A percentile compares a stretch with the other conserved stretches of the same genome.
These are phyloP conservation scores for Sarcophaga rosellei DNA, from an alignment of 2,888 invertebrate genomes.

Conservation along the genomic window DNA sequence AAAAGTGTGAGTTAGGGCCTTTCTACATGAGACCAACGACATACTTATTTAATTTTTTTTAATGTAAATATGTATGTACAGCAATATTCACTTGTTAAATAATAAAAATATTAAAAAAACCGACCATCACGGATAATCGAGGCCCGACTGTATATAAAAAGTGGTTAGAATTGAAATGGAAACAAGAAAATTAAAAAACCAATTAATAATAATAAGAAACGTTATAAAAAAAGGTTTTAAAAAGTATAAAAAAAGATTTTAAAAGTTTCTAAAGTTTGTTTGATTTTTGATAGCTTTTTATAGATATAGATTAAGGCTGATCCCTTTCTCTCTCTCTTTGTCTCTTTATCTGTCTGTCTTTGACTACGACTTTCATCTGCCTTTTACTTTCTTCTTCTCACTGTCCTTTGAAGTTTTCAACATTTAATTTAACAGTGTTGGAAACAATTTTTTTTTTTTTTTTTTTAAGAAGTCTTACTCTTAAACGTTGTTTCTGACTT, in stretches of 20 bases:
- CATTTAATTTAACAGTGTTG: slow-evolving; percentile 3
- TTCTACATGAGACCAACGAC: too few relatives aligned
- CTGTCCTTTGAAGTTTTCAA: background rate
- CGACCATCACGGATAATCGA: too few relatives aligned
- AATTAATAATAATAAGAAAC: background rate
- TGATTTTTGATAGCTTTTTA: background rate
- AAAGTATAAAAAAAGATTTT: slow-evolving; percentile 22
- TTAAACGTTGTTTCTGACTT: slow-evolving; percentile 93
- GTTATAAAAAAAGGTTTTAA: background rate
- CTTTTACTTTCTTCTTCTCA: background rate
- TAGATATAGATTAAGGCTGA: background rate
- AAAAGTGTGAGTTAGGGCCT: too few relatives aligned
- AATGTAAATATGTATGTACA: too few relatives aligned
- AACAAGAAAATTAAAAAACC: slow-evolving; percentile 23
- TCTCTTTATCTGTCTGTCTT: slow-evolving; percentile 10
- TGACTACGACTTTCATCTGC: background rate
- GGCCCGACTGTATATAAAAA: too few relatives aligned
- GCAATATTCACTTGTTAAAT: too few relatives aligned
- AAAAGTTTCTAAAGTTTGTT: background rate
- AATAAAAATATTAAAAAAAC: too few relatives aligned
- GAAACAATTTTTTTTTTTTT: slow-evolving; percentile 11
- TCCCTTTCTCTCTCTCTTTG: slow-evolving; percentile 14
- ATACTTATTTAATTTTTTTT: too few relatives aligned
- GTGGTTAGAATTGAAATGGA: too few relatives aligned
- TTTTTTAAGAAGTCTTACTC: slow-evolving; percentile 86